Conservation (phyloP, 2,113 vertebrate genomes). For the Perccottus glenii region DNA sequence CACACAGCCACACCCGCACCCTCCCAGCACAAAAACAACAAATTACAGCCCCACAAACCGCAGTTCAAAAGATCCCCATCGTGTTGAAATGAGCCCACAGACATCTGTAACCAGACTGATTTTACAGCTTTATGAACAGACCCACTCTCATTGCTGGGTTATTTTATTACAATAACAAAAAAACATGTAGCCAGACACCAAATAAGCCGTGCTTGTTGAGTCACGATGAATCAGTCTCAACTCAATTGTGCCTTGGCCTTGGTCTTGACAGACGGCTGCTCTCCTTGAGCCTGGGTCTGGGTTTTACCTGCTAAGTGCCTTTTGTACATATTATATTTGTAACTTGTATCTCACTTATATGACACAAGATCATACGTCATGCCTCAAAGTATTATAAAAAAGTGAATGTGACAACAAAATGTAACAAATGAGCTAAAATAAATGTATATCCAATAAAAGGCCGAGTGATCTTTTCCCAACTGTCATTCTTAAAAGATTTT, state of each 20-base stretch:
- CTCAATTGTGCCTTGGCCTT: constrained; percentile 8
- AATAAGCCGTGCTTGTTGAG: constrained; percentile 33
- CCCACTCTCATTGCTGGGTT: constrained; percentile 10
- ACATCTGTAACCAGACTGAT: constrained; percentile 25
- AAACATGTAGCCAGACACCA: constrained; percentile 25
- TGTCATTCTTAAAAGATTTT: too few species aligned
- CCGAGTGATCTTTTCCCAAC: too few species aligned
- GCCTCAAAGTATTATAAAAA: too few species aligned
- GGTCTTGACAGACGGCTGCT: not conserved
- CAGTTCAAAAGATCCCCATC: constrained; percentile 27
- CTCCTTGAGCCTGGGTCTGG: not conserved
- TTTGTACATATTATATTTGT: too few species aligned
- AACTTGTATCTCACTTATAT: too few species aligned
- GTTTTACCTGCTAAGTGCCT: too few species aligned
- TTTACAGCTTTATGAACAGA: constrained; percentile 25
- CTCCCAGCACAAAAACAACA: constrained; percentile 71
- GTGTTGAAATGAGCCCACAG: constrained; percentile 20
- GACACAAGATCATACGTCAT: too few species aligned
- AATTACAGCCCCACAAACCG: constrained; percentile 67
- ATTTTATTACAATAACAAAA: constrained; percentile 23
- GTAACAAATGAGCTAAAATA: too few species aligned
- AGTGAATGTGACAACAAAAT: too few species aligned
- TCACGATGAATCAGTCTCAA: constrained; percentile 47
- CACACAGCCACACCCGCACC: constrained; percentile 63
- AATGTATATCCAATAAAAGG: too few species aligned